Base-by-base conservation (phyloP, 2,888 invertebrate species). In the Spilarctia lutea region DNA sequence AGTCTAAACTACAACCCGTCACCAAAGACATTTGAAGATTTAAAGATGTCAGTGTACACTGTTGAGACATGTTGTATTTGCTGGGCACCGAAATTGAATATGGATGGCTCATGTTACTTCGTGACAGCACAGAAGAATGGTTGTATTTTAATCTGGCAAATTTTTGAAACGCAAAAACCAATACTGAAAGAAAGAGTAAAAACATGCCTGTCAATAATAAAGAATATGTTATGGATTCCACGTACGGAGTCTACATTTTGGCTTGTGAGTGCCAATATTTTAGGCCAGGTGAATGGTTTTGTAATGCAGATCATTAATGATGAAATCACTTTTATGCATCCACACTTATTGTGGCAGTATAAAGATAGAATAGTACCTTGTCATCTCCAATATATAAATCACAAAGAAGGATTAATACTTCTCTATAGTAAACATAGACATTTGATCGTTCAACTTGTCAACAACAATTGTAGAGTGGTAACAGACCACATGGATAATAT, bases 381-480 rank as follows among this genome's bases (percentile, higher is more conserved):
- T 68, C 76, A 85, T 74, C 74, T 94, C 24, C 80, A 90, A 60
- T 88, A 89, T 72, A 79, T 75, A 3, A 71, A 80, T 13, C 75
- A 85, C 10, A 81, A 88, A 56, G 83, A 89, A n/a, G 87, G 90
- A 56, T 79, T 91, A 11, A 72, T 93, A 71, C 73, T 94, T 42
- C 30, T 93, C 3, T 94, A 82, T 75, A 90, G 86, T 74, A 96
- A 96, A 88, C 88, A 94, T 73, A 91, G 95, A 85, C 92, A 95
- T 89, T 81, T 96, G 71, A 56, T 94, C 2, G 78, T 88, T 13
- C 87, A 91, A 78, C 73, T 91, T 74, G 78, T 94, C 42, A 89
- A 92, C 77, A 74, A 84, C 18, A 76, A 88, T 20, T 88, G 87
- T 66, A 89, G 87, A 66, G 76, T 92, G 10, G 16, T 92, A 48